A percentile compares a stretch with the other conserved stretches of the same genome.
These are phyloP conservation scores for Channallabes apus DNA, from an alignment of 2,797 vertebrate species.

Conservation along the genomic window DNA sequence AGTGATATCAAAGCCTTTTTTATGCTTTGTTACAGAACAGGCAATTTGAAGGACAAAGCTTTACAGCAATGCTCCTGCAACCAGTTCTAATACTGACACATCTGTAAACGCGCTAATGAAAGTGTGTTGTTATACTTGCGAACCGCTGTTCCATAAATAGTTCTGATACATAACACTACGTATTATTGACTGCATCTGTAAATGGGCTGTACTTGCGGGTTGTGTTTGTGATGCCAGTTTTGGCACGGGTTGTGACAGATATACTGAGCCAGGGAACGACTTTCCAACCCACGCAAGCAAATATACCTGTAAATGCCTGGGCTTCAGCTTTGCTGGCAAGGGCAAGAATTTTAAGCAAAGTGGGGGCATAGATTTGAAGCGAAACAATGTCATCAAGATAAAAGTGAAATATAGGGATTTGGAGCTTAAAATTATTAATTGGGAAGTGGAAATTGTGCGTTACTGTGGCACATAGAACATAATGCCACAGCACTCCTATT, in stretches of 20 bases:
- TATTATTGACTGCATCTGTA: slow-evolving; percentile 51
- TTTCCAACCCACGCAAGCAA: slow-evolving; percentile 10
- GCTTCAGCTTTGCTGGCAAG: slow-evolving; percentile 50
- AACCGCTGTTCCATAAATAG: background rate
- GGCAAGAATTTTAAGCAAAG: slow-evolving; percentile 11
- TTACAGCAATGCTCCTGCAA: background rate
- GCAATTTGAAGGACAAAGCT: background rate
- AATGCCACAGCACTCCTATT: background rate
- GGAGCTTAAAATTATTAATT: background rate
- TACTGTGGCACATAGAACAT: background rate
- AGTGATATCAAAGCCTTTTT: background rate
- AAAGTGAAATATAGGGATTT: slow-evolving; percentile 15
- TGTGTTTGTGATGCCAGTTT: slow-evolving; percentile 38
- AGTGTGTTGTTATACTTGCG: background rate
- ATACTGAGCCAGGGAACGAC: slow-evolving; percentile 50
- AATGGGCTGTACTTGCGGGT: slow-evolving; percentile 37
- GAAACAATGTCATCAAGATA: slow-evolving; percentile 35
- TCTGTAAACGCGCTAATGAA: background rate
- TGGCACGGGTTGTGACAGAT: slow-evolving; percentile 45
- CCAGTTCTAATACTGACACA: background rate
- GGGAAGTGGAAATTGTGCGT: background rate
- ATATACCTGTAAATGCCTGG: slow-evolving; percentile 35
- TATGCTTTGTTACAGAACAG: background rate
- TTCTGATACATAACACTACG: background rate
- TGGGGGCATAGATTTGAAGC: slow-evolving; percentile 4